Percentiles rank a stretch among this genome's conserved stretches.
Conservation (phyloP, 1,140 invertebrate genomes). For the Megalonaias nervosa region DNA sequence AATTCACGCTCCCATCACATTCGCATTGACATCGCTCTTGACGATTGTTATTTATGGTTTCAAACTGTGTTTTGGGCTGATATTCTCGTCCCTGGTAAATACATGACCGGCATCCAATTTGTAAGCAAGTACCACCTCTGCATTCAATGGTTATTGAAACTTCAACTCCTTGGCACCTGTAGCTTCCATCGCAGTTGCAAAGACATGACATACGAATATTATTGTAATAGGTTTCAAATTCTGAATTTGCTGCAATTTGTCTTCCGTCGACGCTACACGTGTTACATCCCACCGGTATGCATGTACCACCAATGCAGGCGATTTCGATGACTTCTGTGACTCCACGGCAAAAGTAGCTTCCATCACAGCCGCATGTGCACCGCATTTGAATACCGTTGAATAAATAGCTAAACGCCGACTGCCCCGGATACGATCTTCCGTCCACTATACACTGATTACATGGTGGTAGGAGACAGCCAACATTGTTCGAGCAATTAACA, state of each 20-base stretch:
- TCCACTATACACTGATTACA: constrained; percentile 21
- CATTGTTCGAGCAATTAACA: constrained; percentile 8
- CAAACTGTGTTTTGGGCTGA: constrained; percentile 1
- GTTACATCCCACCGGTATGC: constrained; percentile 18
- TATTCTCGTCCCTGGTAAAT: constrained; percentile 19
- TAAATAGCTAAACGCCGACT: neutral
- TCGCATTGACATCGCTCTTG: constrained; percentile 16
- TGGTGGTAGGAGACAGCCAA: neutral
- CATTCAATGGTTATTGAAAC: constrained; percentile 17
- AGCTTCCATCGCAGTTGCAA: constrained; percentile 30
- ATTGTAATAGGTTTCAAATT: constrained; percentile 27
- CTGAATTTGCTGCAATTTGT: constrained; percentile 13
- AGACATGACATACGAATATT: constrained; percentile 16
- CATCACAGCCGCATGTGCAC: constrained; percentile 30
- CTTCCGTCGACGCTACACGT: constrained; percentile 21
- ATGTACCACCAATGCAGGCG: constrained; percentile 10
- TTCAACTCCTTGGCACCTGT: constrained; percentile 20
- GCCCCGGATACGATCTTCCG: constrained; percentile 6
- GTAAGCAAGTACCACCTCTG: constrained; percentile 14
- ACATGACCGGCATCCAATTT: constrained; percentile 24
- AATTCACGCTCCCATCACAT: constrained; percentile 18
- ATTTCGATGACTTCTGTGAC: constrained; percentile 18
- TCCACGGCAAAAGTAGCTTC: constrained; percentile 18
- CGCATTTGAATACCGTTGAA: constrained; percentile 16
- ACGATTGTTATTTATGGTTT: neutral